These are phyloP conservation scores for Rhagoletis pomonella DNA, from an alignment of 1,140 invertebrate species.

Conservation along the genomic window DNA sequence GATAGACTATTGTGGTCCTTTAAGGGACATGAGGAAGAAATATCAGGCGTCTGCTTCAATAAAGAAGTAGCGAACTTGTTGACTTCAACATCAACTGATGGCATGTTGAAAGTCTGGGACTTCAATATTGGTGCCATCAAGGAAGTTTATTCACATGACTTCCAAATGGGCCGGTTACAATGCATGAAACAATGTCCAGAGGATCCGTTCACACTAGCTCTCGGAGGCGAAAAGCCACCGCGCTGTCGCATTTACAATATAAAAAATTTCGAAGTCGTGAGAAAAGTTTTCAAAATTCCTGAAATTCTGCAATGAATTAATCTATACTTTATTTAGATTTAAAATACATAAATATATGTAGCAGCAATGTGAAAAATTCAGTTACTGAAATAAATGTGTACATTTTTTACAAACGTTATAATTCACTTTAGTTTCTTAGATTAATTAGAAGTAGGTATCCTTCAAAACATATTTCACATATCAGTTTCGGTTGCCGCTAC, in stretches of 20 bases:
- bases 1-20: constrained; percentile 84
- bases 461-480: background rate
- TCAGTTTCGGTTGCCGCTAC: background rate
- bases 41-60: constrained; percentile 79
- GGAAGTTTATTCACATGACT: constrained; percentile 78
- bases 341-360: background rate
- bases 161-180: constrained; percentile 83
- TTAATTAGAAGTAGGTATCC: background rate
- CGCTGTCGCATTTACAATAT: constrained; percentile 87
- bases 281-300: constrained; percentile 64
- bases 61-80: constrained; percentile 66
- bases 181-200: constrained; percentile 87
- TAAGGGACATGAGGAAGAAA: constrained; percentile 86
- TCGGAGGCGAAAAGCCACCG: constrained; percentile 89
- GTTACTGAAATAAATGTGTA: background rate
- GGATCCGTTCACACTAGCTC: constrained; percentile 84
- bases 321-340: background rate
- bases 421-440: background rate
- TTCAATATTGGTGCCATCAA: constrained; percentile 67
- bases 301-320: constrained; percentile 58
- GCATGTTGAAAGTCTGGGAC: constrained; percentile 72
- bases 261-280: constrained; percentile 79
- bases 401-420: no score
- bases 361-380: background rate
- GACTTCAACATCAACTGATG: constrained; percentile 69